A percentile compares a stretch with the other conserved stretches of the same genome.
These are phyloP conservation scores for Diplosoma virens DNA, from an alignment of 23 tunicate species.

Conservation along the genomic window DNA sequence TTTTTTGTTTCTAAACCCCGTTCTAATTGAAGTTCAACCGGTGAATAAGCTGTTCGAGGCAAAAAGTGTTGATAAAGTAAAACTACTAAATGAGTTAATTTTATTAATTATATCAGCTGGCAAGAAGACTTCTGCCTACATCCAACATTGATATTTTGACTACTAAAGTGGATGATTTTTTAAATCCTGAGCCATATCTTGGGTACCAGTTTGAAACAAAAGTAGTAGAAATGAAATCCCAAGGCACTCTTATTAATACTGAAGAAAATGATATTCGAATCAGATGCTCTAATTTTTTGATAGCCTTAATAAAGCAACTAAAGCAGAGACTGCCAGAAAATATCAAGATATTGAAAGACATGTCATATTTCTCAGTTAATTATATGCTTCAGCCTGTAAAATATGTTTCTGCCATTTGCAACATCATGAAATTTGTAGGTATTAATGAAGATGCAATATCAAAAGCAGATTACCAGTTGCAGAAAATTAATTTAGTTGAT, in stretches of 20 bases:
- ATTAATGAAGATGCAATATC: neutral
- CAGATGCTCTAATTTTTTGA: neutral
- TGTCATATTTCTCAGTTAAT: neutral
- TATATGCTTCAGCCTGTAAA: neutral
- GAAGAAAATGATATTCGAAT: neutral
- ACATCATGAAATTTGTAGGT: neutral
- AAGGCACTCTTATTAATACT: neutral
- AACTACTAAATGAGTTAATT: neutral
- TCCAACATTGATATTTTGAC: neutral
- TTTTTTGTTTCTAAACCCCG: conserved; percentile 30
- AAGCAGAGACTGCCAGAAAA: neutral
- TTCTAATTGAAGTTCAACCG: conserved; percentile 18
- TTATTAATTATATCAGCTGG: neutral
- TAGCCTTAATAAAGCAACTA: neutral
- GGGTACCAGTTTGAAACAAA: neutral
- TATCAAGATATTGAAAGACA: neutral
- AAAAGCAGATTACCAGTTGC: neutral
- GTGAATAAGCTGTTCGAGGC: conserved; percentile 17
- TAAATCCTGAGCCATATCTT: neutral
- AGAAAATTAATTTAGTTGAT: neutral
- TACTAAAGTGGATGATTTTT: neutral
- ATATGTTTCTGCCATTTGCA: neutral
- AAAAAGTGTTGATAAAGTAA: neutral
- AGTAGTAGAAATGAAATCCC: neutral
- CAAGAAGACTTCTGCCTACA: neutral